Evolutionary conservation across 2,797 vertebrate species (phyloP), one percentile per base, ranked within the genome.

Genomic region (Urophycis tenuis): DNA sequence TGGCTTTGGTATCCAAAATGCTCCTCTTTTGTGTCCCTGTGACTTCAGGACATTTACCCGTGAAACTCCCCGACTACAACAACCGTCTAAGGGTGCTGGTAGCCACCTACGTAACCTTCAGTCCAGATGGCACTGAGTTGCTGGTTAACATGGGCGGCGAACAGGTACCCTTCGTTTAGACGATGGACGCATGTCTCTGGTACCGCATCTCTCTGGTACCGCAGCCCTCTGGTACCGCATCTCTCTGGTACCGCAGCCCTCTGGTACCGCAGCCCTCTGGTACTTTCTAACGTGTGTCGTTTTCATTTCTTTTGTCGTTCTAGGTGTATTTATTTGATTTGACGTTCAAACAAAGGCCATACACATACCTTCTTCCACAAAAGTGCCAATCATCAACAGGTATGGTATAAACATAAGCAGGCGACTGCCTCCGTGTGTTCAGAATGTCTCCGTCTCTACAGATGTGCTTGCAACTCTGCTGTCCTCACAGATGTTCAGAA

Each of bases 131-230:
- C 81, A 99, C 96, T 0, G 98, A 99, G 91, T 94, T 99, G 72
- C 90, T 99, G 2, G 98, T 99, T 77, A 99, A 99, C 91, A 99
- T 99, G 97, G 98, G 98, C 33, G 98, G 98, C 32, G 98, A 99
- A 85, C 98, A 99, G 96, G 98, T 99, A 88, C 78, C 2, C 17
- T 15, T 4, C 49, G 30, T 72, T 14, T 36, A 12, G 75, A 70
- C 15, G 32, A 75, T 17, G 82, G 12, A 33, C 49, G 1, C 5
- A 73, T 6, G n/a, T n/a, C n/a, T n/a, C n/a, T n/a, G n/a, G n/a
- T n/a, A n/a, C n/a, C n/a, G n/a, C n/a, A n/a, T n/a, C n/a, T n/a
- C n/a, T n/a, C n/a, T n/a, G n/a, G n/a, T n/a, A n/a, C n/a, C n/a
- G n/a, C 8, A 73, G 32, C 12, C 60, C 30, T 67, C 2, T 73